Base-by-base conservation (phyloP, 2,888 invertebrate genomes). In the Polydrusus pterygomalis region DNA sequence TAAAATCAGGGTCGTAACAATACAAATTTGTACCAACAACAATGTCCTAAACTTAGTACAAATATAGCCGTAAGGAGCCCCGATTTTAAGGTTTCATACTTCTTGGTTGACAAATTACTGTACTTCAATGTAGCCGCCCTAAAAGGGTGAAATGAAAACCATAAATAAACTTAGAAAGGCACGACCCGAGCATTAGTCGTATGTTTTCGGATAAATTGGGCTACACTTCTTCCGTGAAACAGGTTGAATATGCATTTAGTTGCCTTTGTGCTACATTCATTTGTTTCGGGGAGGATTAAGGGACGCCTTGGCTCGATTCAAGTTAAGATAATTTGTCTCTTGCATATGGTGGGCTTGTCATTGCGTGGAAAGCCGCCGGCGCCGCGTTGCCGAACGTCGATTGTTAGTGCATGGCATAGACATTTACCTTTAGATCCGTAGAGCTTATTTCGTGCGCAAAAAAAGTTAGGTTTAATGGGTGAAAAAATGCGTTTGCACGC, bases 131-230 rank as follows among this genome's bases (percentile, higher is more conserved):
- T 63, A 54, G 60, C 70, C 70, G 68, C 63, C 76, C 68, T 68
- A 63, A 72, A 76, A 76, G 76, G 76, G 72, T 76, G 69, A 68
- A 76, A 76, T 76, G 76, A 76, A 76, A 76, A 69, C 76, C 62
- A 76, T 76, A 76, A 76, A 76, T 76, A 76, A 76, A 68, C 38
- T 20, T 18, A 47, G 51, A 68, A 64, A 72, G 58, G 68, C 76
- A 68, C 56, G 64, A 69, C 68, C 62, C 18, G 20, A 63, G 38
- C 56, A 54, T 47, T 69, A 64, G 69, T 69, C 43, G 38, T 38
- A 47, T 70, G 47, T 74, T 74, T 70, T 69, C 15, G 74, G 70
- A 43, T 74, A 74, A 74, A 74, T 74, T 74, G 58, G 64, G 58
- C 18, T 11, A 60, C 11, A 60, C 17, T 60, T 60, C 58, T 60